Percentiles rank a stretch among this genome's conserved stretches.
These are phyloP conservation scores for Pyrrhosoma nymphula DNA, from an alignment of 2,888 invertebrate genomes.

Conservation along the genomic window DNA sequence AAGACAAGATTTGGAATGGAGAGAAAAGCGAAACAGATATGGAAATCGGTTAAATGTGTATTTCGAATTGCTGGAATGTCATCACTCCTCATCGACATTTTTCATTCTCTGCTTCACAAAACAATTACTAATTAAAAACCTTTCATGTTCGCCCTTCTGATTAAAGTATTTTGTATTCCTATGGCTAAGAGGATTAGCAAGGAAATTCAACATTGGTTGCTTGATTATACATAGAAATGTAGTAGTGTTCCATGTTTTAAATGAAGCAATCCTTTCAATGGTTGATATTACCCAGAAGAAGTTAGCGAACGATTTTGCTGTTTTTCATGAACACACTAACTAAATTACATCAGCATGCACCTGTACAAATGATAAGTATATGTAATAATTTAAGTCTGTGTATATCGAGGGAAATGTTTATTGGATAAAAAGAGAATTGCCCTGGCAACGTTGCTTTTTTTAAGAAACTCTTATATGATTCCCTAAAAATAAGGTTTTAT, in stretches of 20 bases:
- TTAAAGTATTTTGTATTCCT: not conserved
- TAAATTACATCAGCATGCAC: conserved; percentile 35
- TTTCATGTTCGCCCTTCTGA: not conserved
- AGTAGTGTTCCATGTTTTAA: conserved; percentile 18
- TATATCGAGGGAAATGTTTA: not conserved
- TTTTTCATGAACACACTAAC: conserved; percentile 30
- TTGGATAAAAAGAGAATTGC: not conserved
- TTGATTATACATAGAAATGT: conserved; percentile 19
- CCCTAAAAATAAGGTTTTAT: conserved; percentile 18
- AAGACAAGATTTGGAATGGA: not conserved
- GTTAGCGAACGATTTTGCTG: not conserved
- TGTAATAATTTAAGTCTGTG: conserved; percentile 25
- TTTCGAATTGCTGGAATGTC: not conserved
- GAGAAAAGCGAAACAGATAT: not conserved
- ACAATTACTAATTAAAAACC: not conserved
- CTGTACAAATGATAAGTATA: conserved; percentile 40
- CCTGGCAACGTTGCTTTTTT: conserved; percentile 25
- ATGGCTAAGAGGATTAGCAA: not conserved
- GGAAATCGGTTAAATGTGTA: not conserved
- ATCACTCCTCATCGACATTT: not conserved
- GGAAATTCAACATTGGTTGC: not conserved
- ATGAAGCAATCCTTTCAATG: conserved; percentile 30
- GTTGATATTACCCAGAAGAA: not conserved
- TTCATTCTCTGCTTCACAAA: not conserved
- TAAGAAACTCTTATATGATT: conserved; percentile 14